phyloP scores from a whole-genome alignment of 1,140 invertebrate species.

The Drosophila aff. region DNA sequence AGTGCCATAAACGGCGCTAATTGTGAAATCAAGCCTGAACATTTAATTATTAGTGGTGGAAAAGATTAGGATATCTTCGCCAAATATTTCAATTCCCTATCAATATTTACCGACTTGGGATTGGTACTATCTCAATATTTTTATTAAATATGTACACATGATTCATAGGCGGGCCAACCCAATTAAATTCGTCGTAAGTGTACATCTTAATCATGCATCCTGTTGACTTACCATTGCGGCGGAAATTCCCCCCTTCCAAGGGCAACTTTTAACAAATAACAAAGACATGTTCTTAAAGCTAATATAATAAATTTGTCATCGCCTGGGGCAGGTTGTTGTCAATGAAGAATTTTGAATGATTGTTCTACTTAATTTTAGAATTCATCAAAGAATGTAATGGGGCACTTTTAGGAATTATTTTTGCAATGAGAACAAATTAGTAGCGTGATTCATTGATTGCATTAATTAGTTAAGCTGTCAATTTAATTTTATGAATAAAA shows the following conservation, averaged over 20 bases:
- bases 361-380: slow-evolving; percentile 21
- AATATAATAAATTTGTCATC: slow-evolving; percentile 37
- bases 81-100: slow-evolving; percentile 8
- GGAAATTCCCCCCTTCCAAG: slow-evolving; percentile 4
- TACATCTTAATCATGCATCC: slow-evolving; percentile 40
- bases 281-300: not conserved
- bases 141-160: slow-evolving; percentile 1
- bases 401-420: not conserved
- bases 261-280: slow-evolving; percentile 1
- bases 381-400: not conserved
- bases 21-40: slow-evolving; percentile 43
- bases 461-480: not conserved
- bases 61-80: slow-evolving; percentile 27
- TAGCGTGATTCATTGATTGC: not conserved
- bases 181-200: slow-evolving; percentile 1
- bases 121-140: slow-evolving; percentile 3
- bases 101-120: not conserved
- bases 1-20: slow-evolving; percentile 36
- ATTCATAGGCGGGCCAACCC: slow-evolving; percentile 4
- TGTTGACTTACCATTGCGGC: slow-evolving; percentile 29
- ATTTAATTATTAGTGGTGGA: not conserved
- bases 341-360: slow-evolving; percentile 26
- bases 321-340: not conserved
- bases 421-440: not conserved
- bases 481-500: not conserved